phyloP scores from a whole-genome alignment of 2,113 vertebrate species.

The Callopanchax toddi region DNA sequence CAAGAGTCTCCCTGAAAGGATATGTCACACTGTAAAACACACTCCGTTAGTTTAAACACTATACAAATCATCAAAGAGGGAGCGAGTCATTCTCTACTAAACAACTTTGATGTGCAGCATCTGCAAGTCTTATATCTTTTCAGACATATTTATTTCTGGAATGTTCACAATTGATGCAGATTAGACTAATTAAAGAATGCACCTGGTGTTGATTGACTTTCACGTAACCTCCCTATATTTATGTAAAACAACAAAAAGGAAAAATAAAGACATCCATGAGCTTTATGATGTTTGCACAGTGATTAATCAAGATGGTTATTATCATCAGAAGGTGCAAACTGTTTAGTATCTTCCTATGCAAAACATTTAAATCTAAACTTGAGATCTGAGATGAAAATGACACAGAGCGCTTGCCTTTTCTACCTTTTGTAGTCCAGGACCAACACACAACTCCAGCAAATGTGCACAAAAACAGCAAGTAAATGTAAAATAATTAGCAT shows the following conservation, averaged over 20 bases:
- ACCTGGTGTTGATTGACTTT: neutral
- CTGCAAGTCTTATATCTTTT: conserved; percentile 30
- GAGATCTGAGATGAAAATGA: too few relatives aligned
- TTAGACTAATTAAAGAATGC: conserved; percentile 1
- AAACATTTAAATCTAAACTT: too few relatives aligned
- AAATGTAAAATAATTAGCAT: too few relatives aligned
- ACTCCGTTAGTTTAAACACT: conserved; percentile 6
- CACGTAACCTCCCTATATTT: neutral
- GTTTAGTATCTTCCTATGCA: too few relatives aligned
- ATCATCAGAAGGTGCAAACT: neutral
- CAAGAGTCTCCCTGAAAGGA: conserved; percentile 25
- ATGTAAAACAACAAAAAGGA: neutral
- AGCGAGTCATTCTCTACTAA: conserved; percentile 12
- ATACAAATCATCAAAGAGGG: conserved; percentile 34
- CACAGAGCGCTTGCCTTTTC: too few relatives aligned
- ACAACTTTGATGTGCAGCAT: neutral
- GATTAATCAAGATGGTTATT: conserved; percentile 2
- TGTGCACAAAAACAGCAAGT: too few relatives aligned
- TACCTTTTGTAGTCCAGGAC: too few relatives aligned
- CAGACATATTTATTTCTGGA: conserved; percentile 46
- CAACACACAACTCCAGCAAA: too few relatives aligned
- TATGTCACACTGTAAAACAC: conserved; percentile 14
- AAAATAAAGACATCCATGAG: neutral
- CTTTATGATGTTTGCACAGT: neutral
- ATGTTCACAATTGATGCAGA: conserved; percentile 10